Evolutionary conservation across 1,140 invertebrate species (phyloP).

Genomic region (Laodelphax striatellus): DNA sequence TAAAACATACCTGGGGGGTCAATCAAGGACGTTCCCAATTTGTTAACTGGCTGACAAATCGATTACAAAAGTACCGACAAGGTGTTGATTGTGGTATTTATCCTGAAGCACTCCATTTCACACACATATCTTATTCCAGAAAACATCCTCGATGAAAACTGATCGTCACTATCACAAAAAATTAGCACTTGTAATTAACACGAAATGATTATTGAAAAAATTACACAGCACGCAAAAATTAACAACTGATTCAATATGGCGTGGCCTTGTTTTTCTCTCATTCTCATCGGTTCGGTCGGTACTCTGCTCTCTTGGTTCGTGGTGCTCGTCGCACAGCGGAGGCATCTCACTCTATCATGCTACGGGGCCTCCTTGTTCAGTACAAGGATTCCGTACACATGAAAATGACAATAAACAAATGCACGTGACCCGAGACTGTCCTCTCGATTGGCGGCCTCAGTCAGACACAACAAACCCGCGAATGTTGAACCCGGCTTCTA

Average conservation of each 20-base stretch:
- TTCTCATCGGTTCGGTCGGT: constrained; percentile 27
- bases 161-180: not conserved
- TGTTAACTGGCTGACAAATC: constrained; percentile 26
- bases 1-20: constrained; percentile 23
- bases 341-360: constrained; percentile 13
- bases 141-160: not conserved
- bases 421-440: constrained; percentile 15
- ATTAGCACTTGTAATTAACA: constrained; percentile 8
- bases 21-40: constrained; percentile 27
- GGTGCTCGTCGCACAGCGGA: constrained; percentile 17
- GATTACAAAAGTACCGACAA: constrained; percentile 26
- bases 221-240: constrained; percentile 21
- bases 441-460: constrained; percentile 4
- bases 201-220: constrained; percentile 9
- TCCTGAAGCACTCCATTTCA: not conserved
- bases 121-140: not conserved
- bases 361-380: constrained; percentile 25
- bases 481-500: not conserved
- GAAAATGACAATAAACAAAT: constrained; percentile 18
- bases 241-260: constrained; percentile 31
- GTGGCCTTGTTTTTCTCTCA: constrained; percentile 30
- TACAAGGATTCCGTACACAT: constrained; percentile 19
- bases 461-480: constrained; percentile 2
- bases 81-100: constrained; percentile 12
- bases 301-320: constrained; percentile 10